Conservation (phyloP, 2,888 invertebrate species). For the Lasiommata megera region DNA sequence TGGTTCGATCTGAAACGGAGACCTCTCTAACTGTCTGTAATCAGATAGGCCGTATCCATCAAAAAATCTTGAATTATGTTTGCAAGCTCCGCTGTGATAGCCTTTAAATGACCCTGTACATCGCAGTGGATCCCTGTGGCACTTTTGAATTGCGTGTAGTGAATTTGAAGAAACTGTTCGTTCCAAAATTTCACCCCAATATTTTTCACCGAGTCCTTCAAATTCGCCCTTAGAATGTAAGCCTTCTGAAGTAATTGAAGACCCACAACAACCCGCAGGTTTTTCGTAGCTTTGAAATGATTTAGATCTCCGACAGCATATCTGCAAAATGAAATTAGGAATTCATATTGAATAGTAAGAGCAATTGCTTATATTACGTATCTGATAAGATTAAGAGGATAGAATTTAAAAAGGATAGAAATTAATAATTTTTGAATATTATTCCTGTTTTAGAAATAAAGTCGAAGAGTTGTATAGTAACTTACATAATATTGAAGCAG, state of each 20-base stretch:
- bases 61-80: slow-evolving; percentile 69
- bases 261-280: slow-evolving; percentile 72
- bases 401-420: too few species aligned
- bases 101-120: slow-evolving; percentile 76
- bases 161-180: slow-evolving; percentile 88
- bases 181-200: slow-evolving; percentile 90
- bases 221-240: slow-evolving; percentile 81
- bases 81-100: slow-evolving; percentile 62
- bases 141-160: slow-evolving; percentile 85
- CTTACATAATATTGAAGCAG: slow-evolving; percentile 88
- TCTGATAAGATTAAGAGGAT: too few species aligned
- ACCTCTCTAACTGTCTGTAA: slow-evolving; percentile 68
- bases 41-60: slow-evolving; percentile 69
- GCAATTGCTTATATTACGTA: not conserved
- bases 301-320: slow-evolving; percentile 69
- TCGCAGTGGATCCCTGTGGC: slow-evolving; percentile 66
- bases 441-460: too few species aligned
- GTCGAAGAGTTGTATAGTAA: too few species aligned
- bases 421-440: too few species aligned
- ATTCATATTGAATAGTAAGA: not conserved
- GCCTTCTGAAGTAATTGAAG: slow-evolving; percentile 72
- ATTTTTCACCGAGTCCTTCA: slow-evolving; percentile 86
- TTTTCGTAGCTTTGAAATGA: slow-evolving; percentile 69
- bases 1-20: slow-evolving; percentile 74
- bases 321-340: slow-evolving; percentile 40